Conservation (phyloP, 2,888 invertebrate species). For the Ypsolopha scabrella region DNA sequence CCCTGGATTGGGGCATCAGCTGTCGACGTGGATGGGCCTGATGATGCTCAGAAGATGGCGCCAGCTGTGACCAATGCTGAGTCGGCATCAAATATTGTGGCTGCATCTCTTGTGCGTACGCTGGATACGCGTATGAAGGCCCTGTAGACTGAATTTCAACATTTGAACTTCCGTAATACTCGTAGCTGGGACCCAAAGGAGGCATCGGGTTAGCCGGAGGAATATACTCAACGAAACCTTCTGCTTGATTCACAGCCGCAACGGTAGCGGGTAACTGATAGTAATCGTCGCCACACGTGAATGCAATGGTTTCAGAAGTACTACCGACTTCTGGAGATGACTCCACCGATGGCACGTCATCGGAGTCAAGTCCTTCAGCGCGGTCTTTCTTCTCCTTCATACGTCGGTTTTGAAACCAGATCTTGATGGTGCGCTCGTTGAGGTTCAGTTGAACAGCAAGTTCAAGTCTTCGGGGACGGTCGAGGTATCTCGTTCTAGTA, state of each 20-base stretch:
- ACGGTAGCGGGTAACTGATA: conserved; percentile 18
- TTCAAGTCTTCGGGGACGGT: conserved; percentile 78
- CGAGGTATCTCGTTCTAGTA: conserved; percentile 75
- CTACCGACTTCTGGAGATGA: conserved; percentile 22
- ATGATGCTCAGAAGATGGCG: no score
- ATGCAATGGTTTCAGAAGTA: conserved; percentile 5
- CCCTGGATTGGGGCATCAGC: no score
- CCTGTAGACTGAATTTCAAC: not conserved
- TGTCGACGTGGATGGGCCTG: no score
- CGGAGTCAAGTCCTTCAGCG: conserved; percentile 29
- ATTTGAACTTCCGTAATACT: not conserved
- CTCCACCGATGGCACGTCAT: conserved; percentile 32
- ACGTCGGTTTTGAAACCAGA: conserved; percentile 81
- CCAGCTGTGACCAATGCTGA: no score
- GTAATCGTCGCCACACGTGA: not conserved
- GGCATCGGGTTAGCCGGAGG: not conserved
- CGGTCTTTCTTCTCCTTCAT: conserved; percentile 73
- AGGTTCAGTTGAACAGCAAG: conserved; percentile 72
- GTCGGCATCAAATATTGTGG: not conserved
- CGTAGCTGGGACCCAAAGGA: not conserved
- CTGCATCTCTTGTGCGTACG: conserved; percentile 16
- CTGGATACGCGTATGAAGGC: conserved; percentile 13
- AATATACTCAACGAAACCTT: not conserved
- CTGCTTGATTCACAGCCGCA: conserved; percentile 11
- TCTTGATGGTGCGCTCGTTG: conserved; percentile 78